Evolutionary conservation across 2,113 vertebrate genomes (phyloP).

Genomic region (Eulemur rufifrons): DNA sequence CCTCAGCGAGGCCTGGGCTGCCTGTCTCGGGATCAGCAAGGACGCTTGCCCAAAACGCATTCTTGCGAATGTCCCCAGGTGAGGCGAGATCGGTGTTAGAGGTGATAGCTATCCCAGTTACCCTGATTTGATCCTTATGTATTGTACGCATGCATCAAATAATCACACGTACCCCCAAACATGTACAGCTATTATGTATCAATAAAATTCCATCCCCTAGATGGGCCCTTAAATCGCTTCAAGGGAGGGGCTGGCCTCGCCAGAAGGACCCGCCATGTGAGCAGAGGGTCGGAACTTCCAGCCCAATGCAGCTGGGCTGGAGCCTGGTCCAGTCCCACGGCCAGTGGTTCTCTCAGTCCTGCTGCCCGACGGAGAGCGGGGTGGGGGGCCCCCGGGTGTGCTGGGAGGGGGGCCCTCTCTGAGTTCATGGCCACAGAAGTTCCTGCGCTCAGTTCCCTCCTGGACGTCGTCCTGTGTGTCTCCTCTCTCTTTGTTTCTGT

Average conservation of each 20-base stretch:
- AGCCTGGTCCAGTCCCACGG: background rate
- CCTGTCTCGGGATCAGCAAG: background rate
- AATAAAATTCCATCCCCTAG: background rate
- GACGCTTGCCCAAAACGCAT: background rate
- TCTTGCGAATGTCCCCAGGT: background rate
- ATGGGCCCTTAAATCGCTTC: background rate
- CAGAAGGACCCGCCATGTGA: background rate
- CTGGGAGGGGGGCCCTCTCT: too few species aligned
- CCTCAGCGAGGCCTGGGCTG: background rate
- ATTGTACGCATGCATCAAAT: background rate
- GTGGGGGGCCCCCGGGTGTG: background rate
- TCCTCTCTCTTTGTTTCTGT: background rate
- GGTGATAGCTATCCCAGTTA: background rate
- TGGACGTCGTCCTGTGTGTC: background rate
- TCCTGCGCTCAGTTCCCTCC: background rate
- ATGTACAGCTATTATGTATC: background rate
- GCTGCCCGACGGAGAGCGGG: rapidly evolving
- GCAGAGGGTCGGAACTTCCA: background rate
- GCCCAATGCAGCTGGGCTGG: background rate
- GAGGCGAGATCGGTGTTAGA: background rate
- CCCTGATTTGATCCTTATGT: background rate
- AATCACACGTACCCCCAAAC: background rate
- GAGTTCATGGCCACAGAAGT: background rate
- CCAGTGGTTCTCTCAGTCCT: background rate
- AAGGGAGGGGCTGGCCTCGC: background rate